phyloP scores from a whole-genome alignment of 1,140 invertebrate species.

The Leptopilina clavipes region DNA sequence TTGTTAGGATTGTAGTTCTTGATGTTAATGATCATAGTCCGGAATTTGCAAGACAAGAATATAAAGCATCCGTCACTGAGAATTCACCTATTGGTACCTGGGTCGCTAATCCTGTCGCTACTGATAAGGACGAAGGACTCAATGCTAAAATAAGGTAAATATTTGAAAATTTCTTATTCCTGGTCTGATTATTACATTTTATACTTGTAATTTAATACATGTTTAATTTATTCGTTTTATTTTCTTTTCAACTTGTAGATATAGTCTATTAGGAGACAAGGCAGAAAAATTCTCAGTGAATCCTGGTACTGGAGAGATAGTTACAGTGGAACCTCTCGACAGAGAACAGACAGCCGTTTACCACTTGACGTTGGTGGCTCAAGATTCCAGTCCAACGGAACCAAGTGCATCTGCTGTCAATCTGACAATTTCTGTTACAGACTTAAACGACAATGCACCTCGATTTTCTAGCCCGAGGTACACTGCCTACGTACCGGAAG shows the following conservation, averaged over 20 bases:
- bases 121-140: constrained; percentile 87
- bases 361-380: constrained; percentile 87
- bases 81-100: constrained; percentile 83
- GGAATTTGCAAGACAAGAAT: constrained; percentile 86
- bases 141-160: constrained; percentile 87
- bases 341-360: constrained; percentile 86
- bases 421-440: constrained; percentile 85
- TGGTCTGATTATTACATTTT: no score
- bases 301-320: constrained; percentile 83
- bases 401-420: constrained; percentile 86
- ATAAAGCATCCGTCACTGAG: constrained; percentile 85
- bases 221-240: no score
- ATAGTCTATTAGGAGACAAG: constrained; percentile 87
- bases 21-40: constrained; percentile 96
- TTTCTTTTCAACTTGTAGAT: constrained; percentile 70
- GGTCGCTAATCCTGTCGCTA: constrained; percentile 83
- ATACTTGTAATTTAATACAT: background rate
- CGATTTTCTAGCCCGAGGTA: constrained; percentile 83
- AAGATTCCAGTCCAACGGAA: constrained; percentile 89
- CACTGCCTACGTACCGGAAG: constrained; percentile 86
- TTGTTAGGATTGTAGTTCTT: constrained; percentile 90
- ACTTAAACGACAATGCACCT: constrained; percentile 93
- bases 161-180: background rate
- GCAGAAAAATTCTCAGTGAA: constrained; percentile 85
- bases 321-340: constrained; percentile 83